phyloP scores from a whole-genome alignment of 92 coral and sea anemone species.

The Montipora capitata region DNA sequence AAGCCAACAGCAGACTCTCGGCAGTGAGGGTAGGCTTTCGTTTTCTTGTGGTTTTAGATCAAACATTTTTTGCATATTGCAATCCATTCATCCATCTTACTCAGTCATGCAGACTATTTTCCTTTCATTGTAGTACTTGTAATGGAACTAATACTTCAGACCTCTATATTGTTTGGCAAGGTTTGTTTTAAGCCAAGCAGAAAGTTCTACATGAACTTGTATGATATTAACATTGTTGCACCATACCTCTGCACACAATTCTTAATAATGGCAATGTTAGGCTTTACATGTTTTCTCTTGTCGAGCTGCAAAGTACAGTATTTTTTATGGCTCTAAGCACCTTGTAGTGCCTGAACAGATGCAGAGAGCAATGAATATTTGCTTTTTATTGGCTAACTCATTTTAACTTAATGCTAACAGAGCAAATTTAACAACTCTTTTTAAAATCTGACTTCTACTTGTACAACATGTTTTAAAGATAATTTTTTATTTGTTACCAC shows the following conservation, averaged over 20 bases:
- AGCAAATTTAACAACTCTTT: background rate
- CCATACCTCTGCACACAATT: too few relatives aligned
- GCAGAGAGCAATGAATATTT: background rate
- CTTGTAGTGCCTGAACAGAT: background rate
- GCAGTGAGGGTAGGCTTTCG: constrained; percentile 64
- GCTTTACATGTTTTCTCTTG: too few relatives aligned
- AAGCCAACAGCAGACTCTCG: constrained; percentile 56
- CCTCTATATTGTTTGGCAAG: too few relatives aligned
- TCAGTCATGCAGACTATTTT: background rate
- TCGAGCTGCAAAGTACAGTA: constrained; percentile 1
- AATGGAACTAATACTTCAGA: background rate
- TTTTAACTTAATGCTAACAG: background rate
- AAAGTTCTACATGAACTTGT: too few relatives aligned
- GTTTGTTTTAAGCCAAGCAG: too few relatives aligned
- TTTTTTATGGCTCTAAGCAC: background rate
- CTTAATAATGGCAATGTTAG: too few relatives aligned
- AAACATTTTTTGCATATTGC: background rate
- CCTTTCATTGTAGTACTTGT: background rate
- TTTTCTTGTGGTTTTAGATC: constrained; percentile 12
- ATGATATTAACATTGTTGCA: too few relatives aligned
- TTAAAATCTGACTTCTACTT: background rate
- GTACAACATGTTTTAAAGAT: background rate
- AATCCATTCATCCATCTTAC: constrained; percentile 36
- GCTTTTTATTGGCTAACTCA: background rate
- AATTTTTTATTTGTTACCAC: too few relatives aligned